Conservation (phyloP, 2,797 vertebrate species). For the Macropodus opercularis region DNA sequence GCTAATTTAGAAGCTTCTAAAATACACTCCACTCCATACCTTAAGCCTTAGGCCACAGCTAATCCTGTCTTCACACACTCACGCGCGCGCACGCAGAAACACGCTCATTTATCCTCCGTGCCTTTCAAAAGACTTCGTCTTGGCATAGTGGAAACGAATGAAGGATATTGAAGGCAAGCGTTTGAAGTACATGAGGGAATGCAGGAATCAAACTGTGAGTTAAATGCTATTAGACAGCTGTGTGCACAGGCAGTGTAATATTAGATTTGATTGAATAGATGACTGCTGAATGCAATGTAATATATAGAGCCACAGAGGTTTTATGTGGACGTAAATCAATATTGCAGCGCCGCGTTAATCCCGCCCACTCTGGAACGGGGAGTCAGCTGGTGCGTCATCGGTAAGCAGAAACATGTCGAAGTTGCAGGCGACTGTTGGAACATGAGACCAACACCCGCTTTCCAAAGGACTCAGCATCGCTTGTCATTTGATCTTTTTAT, state of each 20-base stretch:
- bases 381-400: conserved; percentile 27
- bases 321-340: conserved; percentile 78
- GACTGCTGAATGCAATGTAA: conserved; percentile 77
- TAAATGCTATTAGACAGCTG: conserved; percentile 83
- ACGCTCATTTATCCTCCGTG: conserved; percentile 72
- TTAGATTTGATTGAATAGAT: conserved; percentile 82
- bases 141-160: conserved; percentile 75
- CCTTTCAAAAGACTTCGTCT: conserved; percentile 81
- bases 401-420: conserved; percentile 25
- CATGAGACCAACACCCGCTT: background rate
- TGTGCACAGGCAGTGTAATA: conserved; percentile 78
- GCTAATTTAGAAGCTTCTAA: conserved; percentile 83
- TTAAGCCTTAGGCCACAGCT: conserved; percentile 81
- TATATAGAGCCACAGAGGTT: conserved; percentile 74
- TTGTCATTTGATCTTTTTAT: conserved; percentile 16
- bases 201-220: conserved; percentile 80
- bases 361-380: conserved; percentile 51
- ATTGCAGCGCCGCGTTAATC: conserved; percentile 69
- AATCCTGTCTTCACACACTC: conserved; percentile 71
- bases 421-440: conserved; percentile 12
- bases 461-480: background rate
- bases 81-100: conserved; percentile 33
- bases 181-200: conserved; percentile 81
- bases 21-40: conserved; percentile 82
- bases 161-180: conserved; percentile 76